Percentiles rank a stretch among this genome's conserved stretches.
Conservation (phyloP, 1,140 invertebrate genomes). For the Berghia stephanieae region DNA sequence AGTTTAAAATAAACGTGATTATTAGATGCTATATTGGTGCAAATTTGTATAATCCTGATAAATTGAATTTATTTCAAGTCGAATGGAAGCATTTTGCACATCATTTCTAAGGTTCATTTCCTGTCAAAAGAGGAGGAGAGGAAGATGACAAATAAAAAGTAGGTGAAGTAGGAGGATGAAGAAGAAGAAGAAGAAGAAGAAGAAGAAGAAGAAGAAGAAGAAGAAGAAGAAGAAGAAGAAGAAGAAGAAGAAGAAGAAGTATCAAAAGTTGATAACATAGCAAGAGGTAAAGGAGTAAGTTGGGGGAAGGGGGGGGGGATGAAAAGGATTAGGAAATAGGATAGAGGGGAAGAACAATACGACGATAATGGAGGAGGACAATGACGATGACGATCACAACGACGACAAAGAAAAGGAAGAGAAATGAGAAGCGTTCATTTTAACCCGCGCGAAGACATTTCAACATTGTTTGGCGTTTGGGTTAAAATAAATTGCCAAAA, state of each 20-base stretch:
- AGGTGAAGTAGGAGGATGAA: background rate
- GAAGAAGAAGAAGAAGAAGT: conserved; percentile 1
- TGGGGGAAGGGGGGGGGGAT: background rate
- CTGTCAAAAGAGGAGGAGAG: background rate
- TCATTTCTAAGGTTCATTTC: too few relatives aligned
- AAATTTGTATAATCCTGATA: background rate
- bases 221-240: background rate
- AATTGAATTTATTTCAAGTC: too few relatives aligned
- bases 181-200: too few relatives aligned
- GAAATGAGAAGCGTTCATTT: background rate
- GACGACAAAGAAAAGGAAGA: background rate
- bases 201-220: conserved; percentile 1
- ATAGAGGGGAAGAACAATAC: background rate
- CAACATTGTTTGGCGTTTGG: too few relatives aligned
- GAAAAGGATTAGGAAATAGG: background rate
- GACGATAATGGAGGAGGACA: background rate
- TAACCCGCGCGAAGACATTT: too few relatives aligned
- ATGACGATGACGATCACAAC: background rate
- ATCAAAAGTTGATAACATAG: background rate
- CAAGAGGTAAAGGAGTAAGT: background rate
- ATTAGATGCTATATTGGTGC: background rate
- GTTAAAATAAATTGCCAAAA: too few relatives aligned
- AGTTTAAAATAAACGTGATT: background rate
- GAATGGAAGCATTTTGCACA: too few relatives aligned
- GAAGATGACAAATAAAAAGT: background rate